Conservation (phyloP, 1,140 invertebrate genomes). For the Thaumetopoea pityocampa region DNA sequence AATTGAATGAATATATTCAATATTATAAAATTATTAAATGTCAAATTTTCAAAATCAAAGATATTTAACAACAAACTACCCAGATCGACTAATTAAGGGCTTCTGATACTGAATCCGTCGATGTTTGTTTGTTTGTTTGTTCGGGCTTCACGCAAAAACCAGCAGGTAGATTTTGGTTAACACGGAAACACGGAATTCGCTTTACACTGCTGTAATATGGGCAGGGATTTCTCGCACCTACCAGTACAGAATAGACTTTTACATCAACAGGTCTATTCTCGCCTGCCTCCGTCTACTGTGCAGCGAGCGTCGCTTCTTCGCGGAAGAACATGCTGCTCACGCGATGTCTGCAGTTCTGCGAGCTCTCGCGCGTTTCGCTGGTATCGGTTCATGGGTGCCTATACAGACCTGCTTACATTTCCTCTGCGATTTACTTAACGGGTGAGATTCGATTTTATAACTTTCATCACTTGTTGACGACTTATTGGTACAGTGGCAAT, state of each 20-base stretch:
- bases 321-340: conserved; percentile 50
- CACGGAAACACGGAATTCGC: not conserved
- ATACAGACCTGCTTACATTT: conserved; percentile 52
- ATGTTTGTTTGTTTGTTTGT: too few relatives aligned
- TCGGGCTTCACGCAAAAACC: too few relatives aligned
- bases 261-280: conserved; percentile 28
- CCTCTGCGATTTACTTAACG: conserved; percentile 51
- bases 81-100: too few relatives aligned
- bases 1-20: too few relatives aligned
- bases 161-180: too few relatives aligned
- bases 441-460: conserved; percentile 27
- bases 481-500: too few relatives aligned
- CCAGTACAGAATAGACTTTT: not conserved
- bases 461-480: not conserved
- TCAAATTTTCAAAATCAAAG: too few relatives aligned
- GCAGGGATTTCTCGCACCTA: not conserved
- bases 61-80: too few relatives aligned
- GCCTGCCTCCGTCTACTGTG: conserved; percentile 50
- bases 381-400: conserved; percentile 32
- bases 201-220: not conserved
- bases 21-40: not conserved
- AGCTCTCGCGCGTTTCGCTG: conserved; percentile 41
- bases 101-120: too few relatives aligned
- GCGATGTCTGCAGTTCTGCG: conserved; percentile 45
- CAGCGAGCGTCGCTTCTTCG: conserved; percentile 41